Evolutionary conservation across 2,113 vertebrate species (phyloP).

Genomic region (Poeciliopsis prolifica): DNA sequence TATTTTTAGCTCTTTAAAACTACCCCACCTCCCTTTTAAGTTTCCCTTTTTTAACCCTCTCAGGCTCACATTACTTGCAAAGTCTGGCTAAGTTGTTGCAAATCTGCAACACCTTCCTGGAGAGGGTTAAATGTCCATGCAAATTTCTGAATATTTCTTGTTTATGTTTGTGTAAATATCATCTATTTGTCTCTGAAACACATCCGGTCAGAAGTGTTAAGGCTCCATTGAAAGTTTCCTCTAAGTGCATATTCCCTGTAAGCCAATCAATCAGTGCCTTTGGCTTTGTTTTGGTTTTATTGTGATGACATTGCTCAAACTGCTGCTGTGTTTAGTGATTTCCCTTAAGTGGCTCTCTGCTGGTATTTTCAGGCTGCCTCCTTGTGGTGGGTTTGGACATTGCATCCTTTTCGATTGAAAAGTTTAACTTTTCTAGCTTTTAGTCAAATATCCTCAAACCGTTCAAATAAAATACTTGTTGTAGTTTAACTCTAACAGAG

Average conservation of each 20-base stretch:
- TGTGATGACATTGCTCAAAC: constrained; percentile 22
- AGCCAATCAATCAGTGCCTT: constrained; percentile 45
- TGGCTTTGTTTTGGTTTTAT: constrained; percentile 47
- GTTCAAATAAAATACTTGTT: no score
- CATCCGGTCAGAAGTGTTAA: constrained; percentile 31
- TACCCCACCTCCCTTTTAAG: constrained; percentile 22
- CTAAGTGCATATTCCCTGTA: constrained; percentile 36
- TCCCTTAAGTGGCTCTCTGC: constrained; percentile 1
- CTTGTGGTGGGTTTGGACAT: constrained; percentile 55
- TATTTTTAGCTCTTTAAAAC: constrained; percentile 32
- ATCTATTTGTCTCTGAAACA: constrained; percentile 12
- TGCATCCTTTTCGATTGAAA: not conserved
- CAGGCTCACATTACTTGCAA: no score
- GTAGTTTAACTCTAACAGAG: no score
- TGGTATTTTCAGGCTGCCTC: constrained; percentile 59
- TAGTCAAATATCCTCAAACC: not conserved
- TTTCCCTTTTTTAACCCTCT: constrained; percentile 39
- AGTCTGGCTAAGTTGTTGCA: no score
- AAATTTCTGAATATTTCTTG: constrained; percentile 25
- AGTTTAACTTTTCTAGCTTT: not conserved
- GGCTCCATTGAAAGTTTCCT: constrained; percentile 50
- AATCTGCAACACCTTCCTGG: no score
- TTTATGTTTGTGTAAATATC: constrained; percentile 38
- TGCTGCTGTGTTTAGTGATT: constrained; percentile 27
- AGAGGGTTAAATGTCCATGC: not conserved